Conservation (phyloP, 2,888 invertebrate species). For the Didymodactylos carnosus region DNA sequence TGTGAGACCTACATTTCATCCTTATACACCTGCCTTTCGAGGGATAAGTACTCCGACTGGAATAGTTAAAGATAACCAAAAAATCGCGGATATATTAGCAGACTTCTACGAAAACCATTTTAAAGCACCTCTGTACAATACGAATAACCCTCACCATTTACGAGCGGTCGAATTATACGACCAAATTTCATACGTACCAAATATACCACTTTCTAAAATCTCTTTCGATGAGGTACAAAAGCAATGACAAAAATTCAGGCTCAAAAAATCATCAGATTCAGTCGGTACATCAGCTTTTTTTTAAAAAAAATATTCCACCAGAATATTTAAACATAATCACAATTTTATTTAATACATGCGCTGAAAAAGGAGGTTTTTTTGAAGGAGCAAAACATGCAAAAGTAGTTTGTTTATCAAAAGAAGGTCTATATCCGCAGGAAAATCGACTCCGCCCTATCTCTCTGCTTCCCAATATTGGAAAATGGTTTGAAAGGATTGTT, state of each 20-base stretch:
- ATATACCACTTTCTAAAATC: neutral
- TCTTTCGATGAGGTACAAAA: neutral
- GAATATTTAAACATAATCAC: neutral
- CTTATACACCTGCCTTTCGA: neutral
- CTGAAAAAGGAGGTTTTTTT: neutral
- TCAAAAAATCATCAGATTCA: neutral
- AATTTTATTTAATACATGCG: neutral
- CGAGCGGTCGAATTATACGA: neutral
- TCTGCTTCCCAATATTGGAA: neutral
- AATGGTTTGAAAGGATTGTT: neutral
- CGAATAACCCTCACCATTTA: neutral
- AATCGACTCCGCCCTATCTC: neutral
- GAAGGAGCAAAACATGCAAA: neutral
- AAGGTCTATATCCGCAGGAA: neutral
- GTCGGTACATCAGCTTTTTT: neutral
- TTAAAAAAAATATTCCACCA: neutral
- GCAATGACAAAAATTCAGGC: neutral
- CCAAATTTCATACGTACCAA: neutral
- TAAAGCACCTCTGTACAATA: neutral
- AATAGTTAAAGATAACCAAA: neutral
- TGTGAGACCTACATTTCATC: neutral
- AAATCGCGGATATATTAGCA: neutral
- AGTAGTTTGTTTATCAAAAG: neutral
- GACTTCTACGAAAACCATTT: neutral
- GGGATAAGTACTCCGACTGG: neutral